Percentiles rank a stretch among this genome's conserved stretches.
phyloP scores from a whole-genome alignment of 2,113 vertebrate genomes.

The Chaetops frenatus region DNA sequence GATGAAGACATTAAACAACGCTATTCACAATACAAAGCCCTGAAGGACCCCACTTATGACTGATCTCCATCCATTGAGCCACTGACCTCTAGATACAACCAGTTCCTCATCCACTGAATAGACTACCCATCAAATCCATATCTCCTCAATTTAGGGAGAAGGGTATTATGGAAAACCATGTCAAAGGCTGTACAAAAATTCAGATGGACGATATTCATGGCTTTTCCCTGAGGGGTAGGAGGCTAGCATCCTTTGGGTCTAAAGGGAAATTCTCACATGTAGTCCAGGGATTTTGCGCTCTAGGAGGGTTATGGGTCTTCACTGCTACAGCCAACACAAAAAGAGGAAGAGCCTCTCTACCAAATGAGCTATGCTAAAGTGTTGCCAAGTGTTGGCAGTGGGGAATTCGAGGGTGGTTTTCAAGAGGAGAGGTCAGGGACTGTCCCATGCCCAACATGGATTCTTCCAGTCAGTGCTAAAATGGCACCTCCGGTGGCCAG shows the following conservation, averaged over 20 bases:
- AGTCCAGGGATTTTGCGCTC: background rate
- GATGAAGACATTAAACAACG: background rate
- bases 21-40: accelerated
- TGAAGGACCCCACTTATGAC: background rate
- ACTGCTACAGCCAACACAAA: accelerated
- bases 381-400: background rate
- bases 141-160: background rate
- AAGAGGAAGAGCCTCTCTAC: background rate
- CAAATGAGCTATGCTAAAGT: background rate
- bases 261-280: background rate
- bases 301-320: background rate
- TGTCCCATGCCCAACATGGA: background rate
- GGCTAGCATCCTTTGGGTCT: background rate
- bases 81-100: background rate
- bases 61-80: background rate
- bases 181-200: background rate
- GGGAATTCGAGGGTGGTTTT: background rate
- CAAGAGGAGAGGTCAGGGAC: background rate
- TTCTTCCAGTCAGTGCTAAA: background rate
- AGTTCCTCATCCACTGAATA: background rate
- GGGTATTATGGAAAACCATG: background rate
- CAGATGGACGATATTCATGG: background rate
- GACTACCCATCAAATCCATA: background rate
- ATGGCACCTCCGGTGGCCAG: accelerated
- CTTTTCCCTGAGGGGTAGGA: background rate